These are phyloP conservation scores for Agrochola circellaris DNA, from an alignment of 2,888 invertebrate species.

Conservation along the genomic window DNA sequence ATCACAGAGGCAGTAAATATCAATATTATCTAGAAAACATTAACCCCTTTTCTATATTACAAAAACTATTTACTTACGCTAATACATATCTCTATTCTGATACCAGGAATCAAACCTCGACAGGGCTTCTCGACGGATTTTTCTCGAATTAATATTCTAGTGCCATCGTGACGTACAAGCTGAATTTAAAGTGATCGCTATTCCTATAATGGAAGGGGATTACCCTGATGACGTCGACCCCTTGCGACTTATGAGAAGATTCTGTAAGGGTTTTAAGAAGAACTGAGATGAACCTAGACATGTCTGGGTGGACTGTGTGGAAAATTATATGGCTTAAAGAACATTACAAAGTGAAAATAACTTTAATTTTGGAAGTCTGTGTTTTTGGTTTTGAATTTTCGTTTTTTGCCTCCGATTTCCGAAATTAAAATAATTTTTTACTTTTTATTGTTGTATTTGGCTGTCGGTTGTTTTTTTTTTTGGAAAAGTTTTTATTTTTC, in stretches of 20 bases:
- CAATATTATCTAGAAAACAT: neutral
- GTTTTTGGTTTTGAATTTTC: too few species aligned
- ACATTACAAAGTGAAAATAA: too few species aligned
- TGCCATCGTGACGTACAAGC: constrained; percentile 48
- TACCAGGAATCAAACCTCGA: constrained; percentile 32
- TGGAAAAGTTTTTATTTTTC: too few species aligned
- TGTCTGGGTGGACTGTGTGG: neutral
- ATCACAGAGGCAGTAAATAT: neutral
- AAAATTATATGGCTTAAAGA: too few species aligned
- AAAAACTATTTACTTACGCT: neutral
- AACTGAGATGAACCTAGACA: neutral
- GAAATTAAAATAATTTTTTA: too few species aligned
- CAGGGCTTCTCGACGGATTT: constrained; percentile 18
- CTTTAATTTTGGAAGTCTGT: too few species aligned
- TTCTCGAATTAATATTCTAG: constrained; percentile 62
- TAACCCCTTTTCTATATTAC: neutral
- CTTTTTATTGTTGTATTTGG: too few species aligned
- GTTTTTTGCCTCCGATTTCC: too few species aligned
- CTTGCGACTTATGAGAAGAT: constrained; percentile 27
- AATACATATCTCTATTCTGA: neutral
- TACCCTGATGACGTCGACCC: constrained; percentile 41
- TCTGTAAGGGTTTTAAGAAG: constrained; percentile 3
- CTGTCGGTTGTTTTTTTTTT: too few species aligned
- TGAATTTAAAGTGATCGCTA: constrained; percentile 61
- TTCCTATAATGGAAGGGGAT: constrained; percentile 57